Base-by-base conservation (phyloP, 2,888 invertebrate genomes). In the Elysia crispata region DNA sequence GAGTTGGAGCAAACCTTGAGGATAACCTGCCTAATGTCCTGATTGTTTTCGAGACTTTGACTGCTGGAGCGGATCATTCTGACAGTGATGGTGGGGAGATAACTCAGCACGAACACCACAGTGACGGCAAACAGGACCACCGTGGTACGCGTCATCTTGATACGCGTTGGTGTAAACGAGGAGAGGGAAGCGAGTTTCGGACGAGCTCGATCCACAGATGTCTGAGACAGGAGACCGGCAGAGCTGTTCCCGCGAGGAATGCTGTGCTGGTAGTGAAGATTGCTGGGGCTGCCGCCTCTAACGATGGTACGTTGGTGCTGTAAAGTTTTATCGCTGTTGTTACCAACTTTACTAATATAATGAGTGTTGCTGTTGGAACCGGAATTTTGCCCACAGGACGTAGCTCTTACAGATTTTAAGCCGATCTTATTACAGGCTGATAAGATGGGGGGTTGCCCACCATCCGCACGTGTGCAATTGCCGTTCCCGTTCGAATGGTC, bases 41-140 rank as follows among this genome's bases (percentile, higher is more conserved):
- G 77, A 75, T 83, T 70, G 64, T 83, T 83, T n/a, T 81, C 79
- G 8, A 81, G 76, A 20, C 79, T 79, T 41, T 41, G 41, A 41
- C 41, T 11, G 11, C 11, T 41, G 3, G 41, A 41, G 15, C 82
- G 69, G 50, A 83, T 79, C 33, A 86, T 62, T 82, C 84, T 86
- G 67, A 83, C 83, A 64, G 81, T 70, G 18, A 85, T 74, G n/a
- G 84, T 77, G 0, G 86, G 86, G 33, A 85, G 73, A 62, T 83
- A 86, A 50, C 85, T 84, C 28, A 86, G 73, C 11, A 86, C 79
- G 77, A 85, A 86, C 49, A 83, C 86, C 23, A 84, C 82, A 6
- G 86, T 84, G 62, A 86, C 86, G 23, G 84, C 81, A 72, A 86
- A 86, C 1, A 86, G 80, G n/a, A 86, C 80, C 25, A 86, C 76